Evolutionary conservation across 1,140 invertebrate species (phyloP).

Genomic region (Olivierus martensii): DNA sequence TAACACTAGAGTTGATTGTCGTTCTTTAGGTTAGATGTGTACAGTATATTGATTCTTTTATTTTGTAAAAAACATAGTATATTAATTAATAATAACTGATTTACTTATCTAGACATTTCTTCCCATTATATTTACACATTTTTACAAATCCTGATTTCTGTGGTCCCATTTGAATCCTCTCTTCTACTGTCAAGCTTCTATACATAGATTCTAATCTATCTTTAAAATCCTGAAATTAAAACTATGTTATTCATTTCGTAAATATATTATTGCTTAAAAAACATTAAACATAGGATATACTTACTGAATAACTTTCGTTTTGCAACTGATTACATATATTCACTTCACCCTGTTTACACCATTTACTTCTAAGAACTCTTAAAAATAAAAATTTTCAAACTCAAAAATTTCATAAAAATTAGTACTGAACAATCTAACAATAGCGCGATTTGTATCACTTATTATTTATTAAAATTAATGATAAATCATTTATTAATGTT

Average conservation of each 20-base stretch:
- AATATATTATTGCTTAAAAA: neutral
- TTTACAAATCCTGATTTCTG: constrained; percentile 5
- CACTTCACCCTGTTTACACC: constrained; percentile 1
- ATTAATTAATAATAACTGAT: neutral
- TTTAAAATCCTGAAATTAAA: neutral
- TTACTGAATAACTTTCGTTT: constrained; percentile 6
- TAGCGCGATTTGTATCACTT: too few relatives aligned
- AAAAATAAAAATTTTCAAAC: too few relatives aligned
- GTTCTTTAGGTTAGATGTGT: too few relatives aligned
- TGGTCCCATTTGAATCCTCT: constrained; percentile 2
- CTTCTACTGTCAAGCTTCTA: neutral
- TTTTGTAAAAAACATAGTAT: too few relatives aligned
- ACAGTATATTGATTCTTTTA: too few relatives aligned
- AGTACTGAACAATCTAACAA: too few relatives aligned
- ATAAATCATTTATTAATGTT: too few relatives aligned
- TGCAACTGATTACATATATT: neutral
- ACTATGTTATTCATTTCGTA: neutral
- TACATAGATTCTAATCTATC: neutral
- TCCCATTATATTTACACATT: constrained; percentile 2
- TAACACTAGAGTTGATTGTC: too few relatives aligned
- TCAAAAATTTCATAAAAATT: too few relatives aligned
- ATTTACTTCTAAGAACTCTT: constrained; percentile 2
- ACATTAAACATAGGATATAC: neutral
- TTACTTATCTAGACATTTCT: neutral
- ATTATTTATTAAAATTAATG: too few relatives aligned